Percentiles rank a stretch among this genome's conserved stretches.
Evolutionary conservation across 2,113 vertebrate species (phyloP).

Genomic region (Delphinapterus leucas): DNA sequence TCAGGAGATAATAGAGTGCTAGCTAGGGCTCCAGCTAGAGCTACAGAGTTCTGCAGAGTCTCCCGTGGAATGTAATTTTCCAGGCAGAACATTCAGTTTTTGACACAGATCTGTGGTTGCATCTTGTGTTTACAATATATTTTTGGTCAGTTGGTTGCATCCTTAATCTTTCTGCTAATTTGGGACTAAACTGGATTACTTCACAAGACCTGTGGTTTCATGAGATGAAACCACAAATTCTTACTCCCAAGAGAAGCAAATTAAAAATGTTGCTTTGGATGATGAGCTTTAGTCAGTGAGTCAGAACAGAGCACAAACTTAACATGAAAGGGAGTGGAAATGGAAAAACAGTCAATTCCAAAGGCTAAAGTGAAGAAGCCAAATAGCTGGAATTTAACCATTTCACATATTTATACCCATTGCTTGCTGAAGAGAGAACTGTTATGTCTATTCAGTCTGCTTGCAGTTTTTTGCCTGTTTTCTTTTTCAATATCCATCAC

Average conservation of each 20-base stretch:
- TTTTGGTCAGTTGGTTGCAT: background rate
- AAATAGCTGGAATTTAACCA: background rate
- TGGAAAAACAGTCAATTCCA: background rate
- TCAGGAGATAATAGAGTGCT: background rate
- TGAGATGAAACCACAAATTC: constrained; percentile 31
- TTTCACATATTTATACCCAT: background rate
- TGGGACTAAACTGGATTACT: background rate
- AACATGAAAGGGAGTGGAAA: background rate
- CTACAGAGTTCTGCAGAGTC: background rate
- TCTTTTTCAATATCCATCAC: background rate
- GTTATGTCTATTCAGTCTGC: background rate
- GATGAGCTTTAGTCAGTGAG: background rate
- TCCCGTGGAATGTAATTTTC: background rate
- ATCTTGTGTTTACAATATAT: background rate
- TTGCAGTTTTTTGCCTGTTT: background rate
- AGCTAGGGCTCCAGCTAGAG: background rate
- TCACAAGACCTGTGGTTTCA: background rate
- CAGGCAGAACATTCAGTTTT: background rate
- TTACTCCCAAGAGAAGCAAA: background rate
- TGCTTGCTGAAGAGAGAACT: background rate
- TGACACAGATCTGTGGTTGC: background rate
- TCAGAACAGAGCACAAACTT: background rate
- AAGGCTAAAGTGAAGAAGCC: background rate
- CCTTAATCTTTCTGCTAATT: background rate
- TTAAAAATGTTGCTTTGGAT: constrained; percentile 7